Evolutionary conservation across 2,797 vertebrate species (phyloP).

Genomic region (Lophotriccus pileatus): DNA sequence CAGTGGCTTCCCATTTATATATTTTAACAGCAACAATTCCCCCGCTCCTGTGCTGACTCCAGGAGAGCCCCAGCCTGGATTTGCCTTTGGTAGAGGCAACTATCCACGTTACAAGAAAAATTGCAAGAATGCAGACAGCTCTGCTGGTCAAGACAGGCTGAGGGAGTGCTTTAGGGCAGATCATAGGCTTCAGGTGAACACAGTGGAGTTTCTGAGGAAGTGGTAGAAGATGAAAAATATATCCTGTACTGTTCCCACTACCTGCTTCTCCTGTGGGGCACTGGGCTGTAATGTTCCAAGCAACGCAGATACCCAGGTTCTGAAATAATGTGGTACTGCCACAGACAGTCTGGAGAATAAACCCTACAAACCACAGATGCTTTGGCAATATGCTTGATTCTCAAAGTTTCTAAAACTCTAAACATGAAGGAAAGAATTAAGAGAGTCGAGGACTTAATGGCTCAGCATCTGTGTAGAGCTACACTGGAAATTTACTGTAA

Average conservation of each 20-base stretch:
- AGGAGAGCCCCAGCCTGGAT: neutral
- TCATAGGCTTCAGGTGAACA: neutral
- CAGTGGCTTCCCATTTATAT: neutral
- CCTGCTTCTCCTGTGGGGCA: neutral
- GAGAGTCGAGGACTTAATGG: neutral
- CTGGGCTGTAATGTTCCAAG: neutral
- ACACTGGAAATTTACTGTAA: neutral
- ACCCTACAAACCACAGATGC: neutral
- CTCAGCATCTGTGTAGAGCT: neutral
- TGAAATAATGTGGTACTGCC: fast-evolving
- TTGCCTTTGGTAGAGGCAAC: neutral
- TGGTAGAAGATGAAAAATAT: neutral
- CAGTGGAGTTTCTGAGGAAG: neutral
- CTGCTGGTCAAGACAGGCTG: neutral
- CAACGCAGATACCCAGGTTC: neutral
- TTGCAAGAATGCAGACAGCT: neutral
- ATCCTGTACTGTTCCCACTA: neutral
- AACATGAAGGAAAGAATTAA: neutral
- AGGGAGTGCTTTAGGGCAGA: neutral
- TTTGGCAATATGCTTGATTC: neutral
- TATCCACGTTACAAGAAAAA: neutral
- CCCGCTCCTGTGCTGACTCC: neutral
- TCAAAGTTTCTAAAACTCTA: neutral
- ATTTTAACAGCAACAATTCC: neutral
- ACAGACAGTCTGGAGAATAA: neutral